phyloP scores from a whole-genome alignment of 2,888 invertebrate species.

The Podotricha telesiphe region DNA sequence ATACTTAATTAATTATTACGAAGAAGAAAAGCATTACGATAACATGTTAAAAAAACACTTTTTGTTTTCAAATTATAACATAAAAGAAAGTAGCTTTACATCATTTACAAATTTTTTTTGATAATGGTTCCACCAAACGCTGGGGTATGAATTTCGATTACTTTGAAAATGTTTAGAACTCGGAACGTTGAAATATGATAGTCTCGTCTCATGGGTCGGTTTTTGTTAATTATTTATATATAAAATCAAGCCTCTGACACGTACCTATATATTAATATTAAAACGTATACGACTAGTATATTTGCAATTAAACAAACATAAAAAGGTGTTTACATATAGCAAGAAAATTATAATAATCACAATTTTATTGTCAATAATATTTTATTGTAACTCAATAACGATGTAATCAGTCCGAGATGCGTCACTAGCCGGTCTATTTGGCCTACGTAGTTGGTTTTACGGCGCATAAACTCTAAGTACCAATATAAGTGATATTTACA shows the following conservation, averaged over 20 bases:
- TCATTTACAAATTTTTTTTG: too few species aligned
- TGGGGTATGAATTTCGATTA: neutral
- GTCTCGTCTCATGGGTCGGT: neutral
- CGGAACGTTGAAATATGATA: neutral
- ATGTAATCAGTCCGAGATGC: conserved; percentile 44
- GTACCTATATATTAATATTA: neutral
- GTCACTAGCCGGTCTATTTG: conserved; percentile 51
- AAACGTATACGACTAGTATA: neutral
- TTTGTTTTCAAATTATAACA: too few species aligned
- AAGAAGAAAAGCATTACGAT: too few species aligned
- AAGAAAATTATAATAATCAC: conserved; percentile 31
- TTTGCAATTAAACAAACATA: neutral
- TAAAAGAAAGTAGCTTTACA: too few species aligned
- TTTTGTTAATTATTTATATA: conserved; percentile 3
- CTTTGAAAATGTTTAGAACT: neutral
- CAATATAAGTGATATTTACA: conserved; percentile 57
- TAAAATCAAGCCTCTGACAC: neutral
- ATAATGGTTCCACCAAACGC: neutral
- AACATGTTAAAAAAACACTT: too few species aligned
- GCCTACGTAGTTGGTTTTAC: conserved; percentile 51
- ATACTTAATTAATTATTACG: too few species aligned
- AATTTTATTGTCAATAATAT: conserved; percentile 39
- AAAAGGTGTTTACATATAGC: neutral
- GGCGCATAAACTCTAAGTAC: conserved; percentile 52
- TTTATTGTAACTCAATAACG: conserved; percentile 36